Base-by-base conservation (phyloP, 30 jellyfish, hydroid and myxozoan genomes). In the Aurelia coerulea region DNA sequence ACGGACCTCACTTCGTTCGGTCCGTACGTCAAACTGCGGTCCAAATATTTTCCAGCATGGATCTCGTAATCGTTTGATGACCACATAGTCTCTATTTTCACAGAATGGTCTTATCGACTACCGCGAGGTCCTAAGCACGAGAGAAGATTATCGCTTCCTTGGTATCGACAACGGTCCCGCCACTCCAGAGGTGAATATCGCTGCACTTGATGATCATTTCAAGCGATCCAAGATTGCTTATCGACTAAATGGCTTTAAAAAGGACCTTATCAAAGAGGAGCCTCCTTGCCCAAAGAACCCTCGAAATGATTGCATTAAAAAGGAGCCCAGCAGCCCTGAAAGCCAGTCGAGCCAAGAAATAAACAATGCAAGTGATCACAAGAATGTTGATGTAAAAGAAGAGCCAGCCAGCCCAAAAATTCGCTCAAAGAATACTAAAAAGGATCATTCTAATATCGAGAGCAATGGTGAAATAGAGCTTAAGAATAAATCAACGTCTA, bases 141-240 rank as follows among this genome's bases (percentile, higher is more conserved):
- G 85, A 63, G 93, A 86, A 78, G 88, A 86, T 52, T 52, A 83
- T 65, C 94, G 80, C 66, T 93, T 76, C 81, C 96, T 88, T 12
- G 98, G 98, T 34, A 75, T 93, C 31, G 98, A 93, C 83, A 88
- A 93, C 71, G 97, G 69, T 42, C 98, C 98, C 1, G 98, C 91
- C 16, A 93, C 98, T 2, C 98, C 98, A 6, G 98, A 93, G 65
- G 96, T 93, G 60, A 83, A 82, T 58, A 39, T 62, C 0, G 58
- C 68, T 23, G 39, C 10, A 19, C 62, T 64, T 29, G 93, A 84
- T 32, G 88, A 84, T 5, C 13, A 56, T 10, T 73, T 19, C 83
- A 71, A 39, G 33, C 42, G n/a, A 32, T 59, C 86, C 18, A 53
- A 29, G 52, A 76, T 23, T 3, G 73, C 19, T 9, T 65, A 63